phyloP scores from a whole-genome alignment of 2,888 invertebrate genomes.

The Elegia similella region DNA sequence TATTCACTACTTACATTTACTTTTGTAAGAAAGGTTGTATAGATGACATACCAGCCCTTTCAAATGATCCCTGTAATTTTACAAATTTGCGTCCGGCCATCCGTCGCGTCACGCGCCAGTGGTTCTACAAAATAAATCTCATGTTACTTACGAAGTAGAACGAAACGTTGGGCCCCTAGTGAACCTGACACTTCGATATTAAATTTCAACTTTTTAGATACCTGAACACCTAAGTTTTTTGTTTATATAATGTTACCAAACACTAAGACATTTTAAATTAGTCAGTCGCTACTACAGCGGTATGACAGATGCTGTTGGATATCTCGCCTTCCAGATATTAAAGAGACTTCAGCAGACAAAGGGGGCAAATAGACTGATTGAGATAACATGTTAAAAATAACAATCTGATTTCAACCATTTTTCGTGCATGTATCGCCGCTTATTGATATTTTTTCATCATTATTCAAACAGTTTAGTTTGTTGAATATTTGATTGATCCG shows the following conservation, averaged over 20 bases:
- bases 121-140: constrained; percentile 9
- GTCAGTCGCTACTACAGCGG: too few relatives aligned
- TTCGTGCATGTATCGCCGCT: too few relatives aligned
- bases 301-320: too few relatives aligned
- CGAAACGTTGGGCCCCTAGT: constrained; percentile 7
- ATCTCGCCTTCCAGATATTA: too few relatives aligned
- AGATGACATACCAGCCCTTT: neutral
- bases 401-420: too few relatives aligned
- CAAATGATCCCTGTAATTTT: constrained; percentile 14
- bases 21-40: neutral
- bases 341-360: too few relatives aligned
- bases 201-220: constrained; percentile 5
- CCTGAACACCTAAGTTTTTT: neutral
- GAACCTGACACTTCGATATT: constrained; percentile 6
- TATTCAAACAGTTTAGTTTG: neutral
- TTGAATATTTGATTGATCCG: constrained; percentile 7
- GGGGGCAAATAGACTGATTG: too few relatives aligned
- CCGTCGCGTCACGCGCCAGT: constrained; percentile 9
- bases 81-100: constrained; percentile 13
- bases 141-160: constrained; percentile 18
- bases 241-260: neutral
- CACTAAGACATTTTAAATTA: neutral
- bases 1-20: too few relatives aligned
- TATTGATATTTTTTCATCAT: neutral
- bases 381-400: too few relatives aligned